Base-by-base conservation (phyloP, 2,113 vertebrate species). In the Paramormyrops kingsleyae region DNA sequence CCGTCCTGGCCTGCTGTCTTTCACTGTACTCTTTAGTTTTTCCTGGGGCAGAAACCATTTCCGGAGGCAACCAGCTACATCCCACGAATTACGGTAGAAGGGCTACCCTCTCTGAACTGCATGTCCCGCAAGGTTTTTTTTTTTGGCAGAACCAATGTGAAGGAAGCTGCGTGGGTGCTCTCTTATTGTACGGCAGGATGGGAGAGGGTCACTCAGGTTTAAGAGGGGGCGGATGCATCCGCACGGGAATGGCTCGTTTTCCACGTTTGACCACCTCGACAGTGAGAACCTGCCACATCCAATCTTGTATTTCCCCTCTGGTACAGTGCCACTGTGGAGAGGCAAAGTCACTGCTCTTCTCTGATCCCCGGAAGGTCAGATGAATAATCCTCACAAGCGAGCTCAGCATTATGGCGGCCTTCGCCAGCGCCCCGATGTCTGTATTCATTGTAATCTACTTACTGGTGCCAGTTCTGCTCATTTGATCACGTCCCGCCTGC, bases 391-490 rank as follows among this genome's bases (percentile, higher is more conserved):
- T 24, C 21, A 12, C 6, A 74, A 74, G 44, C 42, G 1, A n/a
- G 24, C 27, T 21, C 42, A n/a, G 39, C 62, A 27, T 74, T 15
- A 2, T 31, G 39, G 21, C 12, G 24, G 53, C 42, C 53, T 62
- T 7, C 42, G 1, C 42, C 24, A 35, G 24, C 7, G 1, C 24
- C 35, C 56, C 27, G 24, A 15, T 27, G 27, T 88, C 35, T 87
- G 90, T 83, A 89, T 91, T 39, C 50, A 80, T 53, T 87, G 50
- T 88, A 83, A 88, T 90, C 90, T 56, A 83, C 66, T 74, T 49
- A 62, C 53, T 66, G 56, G 21, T 88, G 87, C 87, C 53, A 62
- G 31, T 70, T 74, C 59, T 70, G 87, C 62, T 49, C 13, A 70
- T 88, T 27, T 19, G n/a, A 47, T 74, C 87, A 49, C 87, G 35